These are phyloP conservation scores for Melanargia galathea DNA, from an alignment of 2,888 invertebrate species.

Conservation along the genomic window DNA sequence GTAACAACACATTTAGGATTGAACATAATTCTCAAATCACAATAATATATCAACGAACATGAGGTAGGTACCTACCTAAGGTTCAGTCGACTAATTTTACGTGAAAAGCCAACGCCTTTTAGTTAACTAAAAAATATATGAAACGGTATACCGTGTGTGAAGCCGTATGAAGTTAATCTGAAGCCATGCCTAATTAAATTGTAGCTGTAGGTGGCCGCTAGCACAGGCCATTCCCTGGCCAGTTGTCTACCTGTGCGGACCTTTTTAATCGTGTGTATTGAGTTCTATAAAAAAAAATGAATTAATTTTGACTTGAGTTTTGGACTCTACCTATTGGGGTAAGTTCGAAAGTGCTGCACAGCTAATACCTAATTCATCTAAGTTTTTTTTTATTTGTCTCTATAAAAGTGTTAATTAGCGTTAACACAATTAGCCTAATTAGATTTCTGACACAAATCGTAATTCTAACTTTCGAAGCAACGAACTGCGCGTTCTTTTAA, in stretches of 20 bases:
- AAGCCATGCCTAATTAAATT: constrained; percentile 82
- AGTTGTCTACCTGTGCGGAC: constrained; percentile 58
- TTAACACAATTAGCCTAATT: constrained; percentile 38
- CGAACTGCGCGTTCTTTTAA: constrained; percentile 23
- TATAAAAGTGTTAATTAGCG: constrained; percentile 8
- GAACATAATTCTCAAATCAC: background rate
- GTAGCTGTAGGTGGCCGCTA: constrained; percentile 64
- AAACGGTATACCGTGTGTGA: constrained; percentile 75
- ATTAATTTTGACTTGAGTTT: constrained; percentile 34
- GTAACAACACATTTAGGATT: constrained; percentile 51
- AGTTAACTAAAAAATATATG: constrained; percentile 58
- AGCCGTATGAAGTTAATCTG: constrained; percentile 77
- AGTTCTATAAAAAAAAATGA: constrained; percentile 41
- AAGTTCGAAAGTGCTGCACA: background rate
- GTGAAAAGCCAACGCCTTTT: constrained; percentile 19
- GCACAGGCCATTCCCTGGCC: constrained; percentile 63
- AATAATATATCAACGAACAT: background rate
- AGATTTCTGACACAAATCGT: constrained; percentile 24
- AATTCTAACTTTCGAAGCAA: background rate
- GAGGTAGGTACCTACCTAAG: background rate
- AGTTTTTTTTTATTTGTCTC: background rate
- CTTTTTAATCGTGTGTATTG: constrained; percentile 44
- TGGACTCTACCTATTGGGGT: constrained; percentile 9
- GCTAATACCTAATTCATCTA: background rate
- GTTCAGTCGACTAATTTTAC: background rate